Evolutionary conservation across 2,797 vertebrate genomes (phyloP), one percentile per base, ranked within the genome.

Genomic region (Falco columbarius): DNA sequence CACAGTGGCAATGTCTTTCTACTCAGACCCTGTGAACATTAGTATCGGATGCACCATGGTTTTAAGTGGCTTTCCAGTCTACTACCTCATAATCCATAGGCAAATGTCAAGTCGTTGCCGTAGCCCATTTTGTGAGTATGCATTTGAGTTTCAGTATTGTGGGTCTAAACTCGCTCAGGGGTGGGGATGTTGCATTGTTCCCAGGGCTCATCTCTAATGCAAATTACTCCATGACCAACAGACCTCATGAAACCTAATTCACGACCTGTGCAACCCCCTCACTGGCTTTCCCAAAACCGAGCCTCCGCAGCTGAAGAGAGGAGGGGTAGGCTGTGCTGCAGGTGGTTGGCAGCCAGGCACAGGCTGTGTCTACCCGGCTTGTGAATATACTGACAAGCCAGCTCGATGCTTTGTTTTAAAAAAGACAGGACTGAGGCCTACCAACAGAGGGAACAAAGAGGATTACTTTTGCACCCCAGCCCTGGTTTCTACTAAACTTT

Each of bases 41-140:
- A 97, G 98, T 81, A 97, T 98, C 1, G 97, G 98, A 19, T 98
- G 97, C 54, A 83, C 87, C 77, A 84, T 94, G 51, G 98, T 98
- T 81, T 95, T 98, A 87, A 98, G 95, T 4, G 98, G 98, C 34
- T 96, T 98, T 81, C 98, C 98, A 38, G 97, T 98, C 49, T 98
- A 98, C 90, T 98, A 97, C 81, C 90, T 98, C 58, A 29, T 95
- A 22, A 72, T 95, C 70, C 81, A 86, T 3, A 95, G 90, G 77
- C 86, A 94, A 76, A 85, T 97, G 90, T 97, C 97, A 36, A 81
- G 34, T 14, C 63, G 86, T 46, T 98, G 95, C 86, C 67, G 58
- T 23, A 85, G 82, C 36, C 38, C 32, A 0, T 95, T 98, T 54
- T 84, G 98, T 98, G 90, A 98, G 98, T 98, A 82, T 32, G 19